Percentiles rank a stretch among this genome's conserved stretches.
These are phyloP conservation scores for Tragelaphus oryx DNA, from an alignment of 2,797 vertebrate species.

Conservation along the genomic window DNA sequence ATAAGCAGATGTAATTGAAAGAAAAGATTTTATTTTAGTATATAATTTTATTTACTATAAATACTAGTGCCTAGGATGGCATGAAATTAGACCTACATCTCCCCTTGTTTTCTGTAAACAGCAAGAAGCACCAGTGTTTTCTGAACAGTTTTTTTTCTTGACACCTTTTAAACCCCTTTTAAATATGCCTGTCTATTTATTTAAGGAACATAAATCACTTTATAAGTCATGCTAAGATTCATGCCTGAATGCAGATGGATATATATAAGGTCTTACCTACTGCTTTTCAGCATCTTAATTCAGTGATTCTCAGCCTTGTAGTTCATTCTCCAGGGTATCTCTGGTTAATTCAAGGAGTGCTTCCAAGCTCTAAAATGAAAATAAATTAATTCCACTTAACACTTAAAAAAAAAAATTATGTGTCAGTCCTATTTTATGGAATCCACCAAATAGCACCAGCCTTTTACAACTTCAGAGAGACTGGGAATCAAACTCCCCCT, in stretches of 20 bases:
- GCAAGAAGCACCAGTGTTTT: background rate
- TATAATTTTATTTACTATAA: background rate
- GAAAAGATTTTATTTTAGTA: constrained; percentile 1
- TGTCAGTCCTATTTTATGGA: background rate
- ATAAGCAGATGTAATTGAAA: background rate
- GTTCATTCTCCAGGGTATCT: background rate
- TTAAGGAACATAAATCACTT: constrained; percentile 2
- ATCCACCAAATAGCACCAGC: background rate
- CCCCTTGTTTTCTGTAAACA: background rate
- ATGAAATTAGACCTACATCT: background rate
- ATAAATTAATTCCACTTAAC: background rate
- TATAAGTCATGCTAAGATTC: background rate
- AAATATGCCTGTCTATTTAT: background rate
- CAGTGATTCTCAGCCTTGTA: background rate
- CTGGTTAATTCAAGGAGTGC: background rate
- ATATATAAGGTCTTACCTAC: background rate
- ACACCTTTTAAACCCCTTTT: background rate
- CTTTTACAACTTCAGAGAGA: background rate
- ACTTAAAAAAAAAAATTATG: background rate
- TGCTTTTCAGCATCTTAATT: constrained; percentile 22
- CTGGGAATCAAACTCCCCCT: background rate
- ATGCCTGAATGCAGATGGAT: background rate
- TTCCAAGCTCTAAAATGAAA: constrained; percentile 29
- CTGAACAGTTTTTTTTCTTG: background rate
- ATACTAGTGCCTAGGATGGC: background rate